These are phyloP conservation scores for Betta splendens DNA, from an alignment of 2,797 vertebrate genomes.

Conservation along the genomic window DNA sequence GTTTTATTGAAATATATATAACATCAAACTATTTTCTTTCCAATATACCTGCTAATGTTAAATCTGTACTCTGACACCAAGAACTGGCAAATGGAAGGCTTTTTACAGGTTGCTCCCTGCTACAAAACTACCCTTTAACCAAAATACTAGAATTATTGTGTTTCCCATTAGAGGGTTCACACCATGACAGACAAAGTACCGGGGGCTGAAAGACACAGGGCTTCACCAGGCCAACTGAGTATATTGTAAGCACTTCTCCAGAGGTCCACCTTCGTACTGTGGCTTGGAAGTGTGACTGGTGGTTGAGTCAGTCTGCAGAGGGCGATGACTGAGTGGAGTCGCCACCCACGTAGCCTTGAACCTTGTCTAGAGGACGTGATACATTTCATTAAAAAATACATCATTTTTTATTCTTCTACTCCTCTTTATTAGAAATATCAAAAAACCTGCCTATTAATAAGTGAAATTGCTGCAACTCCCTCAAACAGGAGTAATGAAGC, in stretches of 20 bases:
- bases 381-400: constrained; percentile 2
- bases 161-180: constrained; percentile 49
- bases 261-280: constrained; percentile 64
- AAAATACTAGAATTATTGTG: constrained; percentile 26
- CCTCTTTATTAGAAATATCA: not conserved
- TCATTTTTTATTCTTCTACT: not conserved
- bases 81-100: constrained; percentile 6
- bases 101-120: not conserved
- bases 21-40: not conserved
- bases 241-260: constrained; percentile 67
- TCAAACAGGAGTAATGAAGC: not conserved
- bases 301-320: constrained; percentile 53
- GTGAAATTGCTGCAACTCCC: not conserved
- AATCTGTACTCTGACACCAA: not conserved
- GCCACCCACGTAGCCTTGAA: constrained; percentile 49
- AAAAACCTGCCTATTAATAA: not conserved
- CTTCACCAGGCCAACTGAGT: constrained; percentile 60
- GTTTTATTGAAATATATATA: too few relatives aligned
- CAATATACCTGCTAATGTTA: not conserved
- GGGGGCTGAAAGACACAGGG: constrained; percentile 60
- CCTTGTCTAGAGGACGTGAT: constrained; percentile 18
- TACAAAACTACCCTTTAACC: constrained; percentile 19
- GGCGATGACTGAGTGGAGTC: constrained; percentile 55
- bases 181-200: constrained; percentile 38
- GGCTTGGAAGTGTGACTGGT: constrained; percentile 59